Evolutionary conservation across 2,888 invertebrate species (phyloP), one percentile per base, ranked within the genome.

Genomic region (Epiblema foenella): DNA sequence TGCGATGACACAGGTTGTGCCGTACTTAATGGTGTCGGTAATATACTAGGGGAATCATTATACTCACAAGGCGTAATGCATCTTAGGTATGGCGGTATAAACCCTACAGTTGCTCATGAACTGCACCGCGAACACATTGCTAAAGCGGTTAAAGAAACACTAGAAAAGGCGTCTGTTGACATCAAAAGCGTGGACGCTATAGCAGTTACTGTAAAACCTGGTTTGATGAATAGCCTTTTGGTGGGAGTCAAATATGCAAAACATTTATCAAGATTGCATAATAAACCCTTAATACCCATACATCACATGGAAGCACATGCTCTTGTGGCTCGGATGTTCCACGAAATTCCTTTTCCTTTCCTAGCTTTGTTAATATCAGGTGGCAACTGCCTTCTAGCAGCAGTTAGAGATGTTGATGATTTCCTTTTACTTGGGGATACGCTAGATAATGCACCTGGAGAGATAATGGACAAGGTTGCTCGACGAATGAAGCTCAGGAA

Each of bases 271-370:
- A 94, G 91, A 76, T 89, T 91, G 66, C 92, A 95, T 75, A 89
- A 94, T 0, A 97, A 97, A 85, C 98, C 98, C 0, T 91, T 99
- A 75, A 97, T 99, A 84, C 98, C 99, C 0, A 96, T 99, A 72
- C 99, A 99, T 93, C 99, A 99, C 81, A 99, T 99, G 99, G 97
- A 99, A 94, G 99, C 99, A 1, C 99, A 99, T 94, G 98, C 99
- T 5, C 91, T 99, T 70, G 97, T 97, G 17, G 96, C 95, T 24
- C 95, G 99, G 84, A 96, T 99, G 95, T 92, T 85, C 75, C 77
- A 95, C 78, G 82, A 95, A 76, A 90, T 98, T 63, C 91, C 95
- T 69, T 99, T 97, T 93, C 99, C 99, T 29, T 99, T 96, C 89
- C 89, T 99, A 72, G 97, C 97, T 56, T 92, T 99, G 29, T 93